Base-by-base conservation (phyloP, 2,888 invertebrate genomes). In the Heliconius charithonia region DNA sequence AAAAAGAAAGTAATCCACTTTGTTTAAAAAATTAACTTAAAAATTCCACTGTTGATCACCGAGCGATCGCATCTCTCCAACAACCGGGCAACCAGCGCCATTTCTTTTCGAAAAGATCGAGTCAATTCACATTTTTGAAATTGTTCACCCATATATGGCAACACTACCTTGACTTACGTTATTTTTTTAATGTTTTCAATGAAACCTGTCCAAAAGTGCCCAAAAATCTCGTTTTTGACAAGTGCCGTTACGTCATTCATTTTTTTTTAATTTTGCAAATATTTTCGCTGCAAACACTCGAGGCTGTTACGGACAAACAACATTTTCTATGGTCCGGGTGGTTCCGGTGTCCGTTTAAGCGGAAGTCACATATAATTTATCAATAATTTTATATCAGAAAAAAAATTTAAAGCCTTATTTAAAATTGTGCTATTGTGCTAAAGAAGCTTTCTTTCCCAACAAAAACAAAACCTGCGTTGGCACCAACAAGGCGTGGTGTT, bases 121-220 rank as follows among this genome's bases (percentile, higher is more conserved):
- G 29, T 4, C 69, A 32, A 72, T 59, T 72, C n/a, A 72, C 59
- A 25, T 72, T 72, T 72, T 72, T 72, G 13, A 37, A 59, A 72
- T 72, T 32, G 16, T 59, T 59, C 32, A 13, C 32, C 72, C 72
- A 72, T 72, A 72, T 37, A 72, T 59, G 72, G 59, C 59, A 13
- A 9, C 4, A 41, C 56, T 59, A 72, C 72, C 72, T 72, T 72
- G 72, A 59, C 72, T 59, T 72, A 59, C n/a, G 69, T 41, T 67
- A 51, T 32, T 72, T 59, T 72, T 72, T 59, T 32, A 51, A 56
- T 72, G 32, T 72, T 72, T 72, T 72, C 72, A 72, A 72, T 72
- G 59, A 72, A 72, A 72, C 72, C 29, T 32, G 72, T 72, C 59
- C 72, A 25, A 71, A 72, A 59, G 32, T 59, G 32, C 41, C n/a